Base-by-base conservation (phyloP, 2,113 vertebrate genomes). In the Natator depressus region DNA sequence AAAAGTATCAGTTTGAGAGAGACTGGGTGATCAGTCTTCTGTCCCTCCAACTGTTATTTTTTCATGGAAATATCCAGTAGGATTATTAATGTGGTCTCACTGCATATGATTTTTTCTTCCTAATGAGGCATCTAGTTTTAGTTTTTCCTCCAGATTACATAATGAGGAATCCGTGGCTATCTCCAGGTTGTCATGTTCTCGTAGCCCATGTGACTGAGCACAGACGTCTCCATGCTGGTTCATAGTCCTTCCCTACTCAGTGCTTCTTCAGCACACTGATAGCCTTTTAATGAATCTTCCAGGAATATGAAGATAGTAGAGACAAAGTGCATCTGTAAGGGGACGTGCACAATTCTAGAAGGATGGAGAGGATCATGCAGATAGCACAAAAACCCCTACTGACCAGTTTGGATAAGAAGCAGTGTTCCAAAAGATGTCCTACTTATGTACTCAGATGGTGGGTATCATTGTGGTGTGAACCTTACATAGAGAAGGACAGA, bases 361-460 rank as follows among this genome's bases (percentile, higher is more conserved):
- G 65, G 42, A 69, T 65, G 69, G 78, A 38, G 38, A 10, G 27
- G 0, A 0, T 7, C 69, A 80, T 51, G 19, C 46, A 82, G 69
- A n/a, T 87, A 13, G n/a, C 7, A 6, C 59, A 1, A 57, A 49
- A 54, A 38, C 5, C 51, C 31, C 20, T 53, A 13, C 35, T 53
- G 51, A n/a, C 49, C 80, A 38, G 22, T 55, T 38, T 53, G 51
- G 51, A 55, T 54, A 55, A 5, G n/a, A 42, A 38, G 24, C 35
- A 10, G 51, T 42, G 51, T 54, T 55, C 51, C 51, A 82, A 55
- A 27, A 25, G 57, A 59, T 27, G 8, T 27, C 50, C 49, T 50
- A 75, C 53, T 79, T 35, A 10, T 0, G 0, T 20, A 5, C 17
- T 82, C 4, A 6, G 0, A 1, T 2, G 42, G 76, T 9, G 1